Conservation (phyloP, 2,888 invertebrate genomes). For the Candidula unifasciata region DNA sequence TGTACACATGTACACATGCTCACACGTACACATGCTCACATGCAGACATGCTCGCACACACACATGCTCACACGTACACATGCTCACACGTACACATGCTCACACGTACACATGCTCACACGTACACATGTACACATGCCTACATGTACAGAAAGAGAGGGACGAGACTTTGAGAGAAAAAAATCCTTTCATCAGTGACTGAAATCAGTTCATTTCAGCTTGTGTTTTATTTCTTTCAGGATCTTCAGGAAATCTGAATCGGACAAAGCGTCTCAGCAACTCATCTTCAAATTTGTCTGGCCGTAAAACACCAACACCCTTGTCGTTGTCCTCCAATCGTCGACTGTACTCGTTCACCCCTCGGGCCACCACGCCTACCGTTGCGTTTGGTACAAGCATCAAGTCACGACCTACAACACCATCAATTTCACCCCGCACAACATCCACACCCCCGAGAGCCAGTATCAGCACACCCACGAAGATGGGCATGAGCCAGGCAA, state of each 20-base stretch:
- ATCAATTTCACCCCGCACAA: slow-evolving; percentile 59
- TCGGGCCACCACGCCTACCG: slow-evolving; percentile 66
- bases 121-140: no score
- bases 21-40: no score
- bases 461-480: slow-evolving; percentile 56
- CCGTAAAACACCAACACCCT: slow-evolving; percentile 55
- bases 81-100: no score
- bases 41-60: no score
- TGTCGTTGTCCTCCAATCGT: slow-evolving; percentile 35
- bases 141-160: no score
- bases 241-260: slow-evolving; percentile 68
- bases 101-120: no score
- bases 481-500: slow-evolving; percentile 14
- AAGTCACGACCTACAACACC: slow-evolving; percentile 66
- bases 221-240: slow-evolving; percentile 54
- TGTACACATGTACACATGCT: no score
- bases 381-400: slow-evolving; percentile 59
- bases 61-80: no score
- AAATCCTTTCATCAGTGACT: no score
- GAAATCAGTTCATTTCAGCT: no score
- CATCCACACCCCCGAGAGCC: slow-evolving; percentile 55
- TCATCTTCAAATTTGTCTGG: slow-evolving; percentile 67
- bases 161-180: no score
- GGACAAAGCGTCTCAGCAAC: slow-evolving; percentile 69
- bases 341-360: slow-evolving; percentile 60